Evolutionary conservation across 2,113 vertebrate species (phyloP).

Genomic region (Trichechus manatus): DNA sequence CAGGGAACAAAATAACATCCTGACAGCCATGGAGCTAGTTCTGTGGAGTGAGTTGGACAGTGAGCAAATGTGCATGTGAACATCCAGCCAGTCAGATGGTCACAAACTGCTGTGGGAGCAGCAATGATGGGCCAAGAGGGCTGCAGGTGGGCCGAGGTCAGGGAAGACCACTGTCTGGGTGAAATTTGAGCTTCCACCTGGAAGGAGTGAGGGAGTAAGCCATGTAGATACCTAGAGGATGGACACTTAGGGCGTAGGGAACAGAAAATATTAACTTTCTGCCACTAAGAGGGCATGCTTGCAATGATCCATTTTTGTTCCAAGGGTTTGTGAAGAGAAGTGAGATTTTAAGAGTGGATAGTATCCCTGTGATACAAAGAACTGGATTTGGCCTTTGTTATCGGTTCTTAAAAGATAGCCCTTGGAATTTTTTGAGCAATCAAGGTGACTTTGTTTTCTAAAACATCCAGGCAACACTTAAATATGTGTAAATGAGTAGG

Average conservation of each 20-base stretch:
- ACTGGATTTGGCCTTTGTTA: too few relatives aligned
- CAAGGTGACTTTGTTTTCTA: too few relatives aligned
- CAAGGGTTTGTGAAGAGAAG: neutral
- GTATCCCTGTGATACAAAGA: too few relatives aligned
- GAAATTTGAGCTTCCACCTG: neutral
- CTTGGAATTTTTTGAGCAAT: too few relatives aligned
- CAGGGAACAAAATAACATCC: too few relatives aligned
- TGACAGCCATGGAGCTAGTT: neutral
- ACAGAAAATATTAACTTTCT: neutral
- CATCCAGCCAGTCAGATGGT: fast-evolving
- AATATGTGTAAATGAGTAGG: too few relatives aligned
- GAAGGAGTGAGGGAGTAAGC: neutral
- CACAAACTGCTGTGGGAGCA: fast-evolving
- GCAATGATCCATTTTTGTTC: neutral
- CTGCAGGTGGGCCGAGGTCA: too few relatives aligned
- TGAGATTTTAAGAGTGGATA: neutral
- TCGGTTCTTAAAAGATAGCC: too few relatives aligned
- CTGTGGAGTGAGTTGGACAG: neutral
- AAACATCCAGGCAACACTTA: too few relatives aligned
- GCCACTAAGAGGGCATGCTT: neutral
- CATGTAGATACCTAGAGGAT: neutral
- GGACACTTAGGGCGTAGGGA: neutral
- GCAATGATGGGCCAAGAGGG: neutral
- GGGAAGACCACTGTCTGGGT: too few relatives aligned
- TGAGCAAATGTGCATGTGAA: neutral